Percentiles rank a stretch among this genome's conserved stretches.
These are phyloP conservation scores for Graphium colonna DNA, from an alignment of 2,888 invertebrate genomes.

Conservation along the genomic window DNA sequence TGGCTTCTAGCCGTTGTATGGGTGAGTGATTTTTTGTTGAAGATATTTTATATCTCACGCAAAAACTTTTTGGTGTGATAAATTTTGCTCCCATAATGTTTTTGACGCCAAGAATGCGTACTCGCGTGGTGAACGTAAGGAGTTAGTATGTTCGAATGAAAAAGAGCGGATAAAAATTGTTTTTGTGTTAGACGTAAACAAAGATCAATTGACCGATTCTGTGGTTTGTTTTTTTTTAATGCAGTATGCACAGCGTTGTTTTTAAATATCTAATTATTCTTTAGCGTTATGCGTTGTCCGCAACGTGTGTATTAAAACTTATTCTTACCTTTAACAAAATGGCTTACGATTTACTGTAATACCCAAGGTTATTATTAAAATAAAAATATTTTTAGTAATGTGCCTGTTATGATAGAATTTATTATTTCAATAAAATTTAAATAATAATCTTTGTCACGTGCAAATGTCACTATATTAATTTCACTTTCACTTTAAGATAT, in stretches of 20 bases:
- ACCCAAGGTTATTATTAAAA: background rate
- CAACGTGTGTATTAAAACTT: slow-evolving; percentile 2
- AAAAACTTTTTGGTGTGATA: slow-evolving; percentile 11
- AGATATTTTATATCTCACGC: slow-evolving; percentile 22
- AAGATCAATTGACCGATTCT: slow-evolving; percentile 16
- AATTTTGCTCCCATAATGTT: slow-evolving; percentile 6
- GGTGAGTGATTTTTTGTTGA: slow-evolving; percentile 55
- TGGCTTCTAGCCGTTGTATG: slow-evolving; percentile 81
- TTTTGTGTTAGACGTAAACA: slow-evolving; percentile 21
- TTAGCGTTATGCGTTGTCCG: background rate
- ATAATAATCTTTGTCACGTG: background rate
- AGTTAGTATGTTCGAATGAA: slow-evolving; percentile 12
- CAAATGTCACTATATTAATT: too few relatives aligned
- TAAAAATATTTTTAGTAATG: background rate
- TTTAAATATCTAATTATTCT: background rate
- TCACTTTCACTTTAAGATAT: slow-evolving; percentile 1
- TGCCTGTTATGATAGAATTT: background rate
- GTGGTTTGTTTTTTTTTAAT: slow-evolving; percentile 2
- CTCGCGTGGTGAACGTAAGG: slow-evolving; percentile 10
- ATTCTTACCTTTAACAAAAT: slow-evolving; percentile 8
- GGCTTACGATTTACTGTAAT: background rate
- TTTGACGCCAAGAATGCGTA: slow-evolving; percentile 9
- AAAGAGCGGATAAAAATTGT: slow-evolving; percentile 20
- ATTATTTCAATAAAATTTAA: background rate
- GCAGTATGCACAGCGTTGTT: background rate